phyloP scores from a whole-genome alignment of 1,140 invertebrate genomes.

The Globodera ellingtonae region DNA sequence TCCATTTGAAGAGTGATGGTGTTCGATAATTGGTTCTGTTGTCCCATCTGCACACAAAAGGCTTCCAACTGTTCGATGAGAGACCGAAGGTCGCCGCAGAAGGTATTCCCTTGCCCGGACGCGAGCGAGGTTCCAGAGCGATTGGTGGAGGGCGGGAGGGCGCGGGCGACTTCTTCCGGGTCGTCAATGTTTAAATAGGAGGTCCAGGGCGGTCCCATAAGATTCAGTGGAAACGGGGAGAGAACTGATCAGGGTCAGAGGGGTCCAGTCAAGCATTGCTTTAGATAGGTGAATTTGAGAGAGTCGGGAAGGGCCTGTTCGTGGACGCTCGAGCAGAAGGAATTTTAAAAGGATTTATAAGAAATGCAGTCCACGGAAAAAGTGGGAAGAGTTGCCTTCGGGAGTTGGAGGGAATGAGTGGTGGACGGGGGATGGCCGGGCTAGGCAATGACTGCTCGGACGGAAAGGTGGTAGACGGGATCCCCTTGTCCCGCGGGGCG shows the following conservation, averaged over 20 bases:
- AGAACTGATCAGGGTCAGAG: not conserved
- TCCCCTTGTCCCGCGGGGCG: too few species aligned
- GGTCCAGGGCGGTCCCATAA: not conserved
- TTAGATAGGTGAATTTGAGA: slow-evolving; percentile 10
- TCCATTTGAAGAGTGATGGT: not conserved
- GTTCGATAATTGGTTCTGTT: not conserved
- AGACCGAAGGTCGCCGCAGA: not conserved
- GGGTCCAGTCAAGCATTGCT: not conserved
- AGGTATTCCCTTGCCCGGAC: not conserved
- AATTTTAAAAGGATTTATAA: not conserved
- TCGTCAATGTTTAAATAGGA: not conserved
- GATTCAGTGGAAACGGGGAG: not conserved
- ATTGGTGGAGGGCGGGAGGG: not conserved
- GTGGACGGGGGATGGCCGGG: too few species aligned
- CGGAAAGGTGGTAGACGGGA: too few species aligned
- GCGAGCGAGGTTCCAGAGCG: not conserved
- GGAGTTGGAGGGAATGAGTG: not conserved
- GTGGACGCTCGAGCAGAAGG: not conserved
- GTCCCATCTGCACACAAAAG: not conserved
- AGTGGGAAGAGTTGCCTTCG: not conserved
- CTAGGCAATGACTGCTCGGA: too few species aligned
- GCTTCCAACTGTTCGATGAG: not conserved
- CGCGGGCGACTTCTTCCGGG: not conserved
- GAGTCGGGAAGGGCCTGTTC: not conserved
- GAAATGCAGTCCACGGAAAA: slow-evolving; percentile 1